Percentiles rank a stretch among this genome's conserved stretches.
These are phyloP conservation scores for Mizuhopecten yessoensis DNA, from an alignment of 1,140 invertebrate species.

Conservation along the genomic window DNA sequence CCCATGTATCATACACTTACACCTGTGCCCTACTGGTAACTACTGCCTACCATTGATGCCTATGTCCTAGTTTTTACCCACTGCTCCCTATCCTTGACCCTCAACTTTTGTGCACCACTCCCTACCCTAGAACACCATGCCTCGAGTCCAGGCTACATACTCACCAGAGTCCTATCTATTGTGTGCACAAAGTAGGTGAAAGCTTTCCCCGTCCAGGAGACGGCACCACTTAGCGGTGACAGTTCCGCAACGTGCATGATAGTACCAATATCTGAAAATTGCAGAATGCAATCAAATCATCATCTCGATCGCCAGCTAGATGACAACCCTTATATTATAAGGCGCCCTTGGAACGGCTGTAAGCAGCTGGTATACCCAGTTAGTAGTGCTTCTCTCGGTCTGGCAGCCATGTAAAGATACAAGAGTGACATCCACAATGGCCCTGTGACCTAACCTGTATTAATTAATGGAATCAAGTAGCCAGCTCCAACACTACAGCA, in stretches of 20 bases:
- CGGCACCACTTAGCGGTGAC: constrained; percentile 95
- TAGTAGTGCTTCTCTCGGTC: neutral
- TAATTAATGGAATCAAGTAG: neutral
- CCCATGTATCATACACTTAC: neutral
- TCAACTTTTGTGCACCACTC: neutral
- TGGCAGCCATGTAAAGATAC: constrained; percentile 35
- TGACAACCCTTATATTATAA: neutral
- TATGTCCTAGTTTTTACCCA: neutral
- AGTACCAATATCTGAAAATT: constrained; percentile 94
- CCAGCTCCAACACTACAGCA: neutral
- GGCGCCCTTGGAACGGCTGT: too few relatives aligned
- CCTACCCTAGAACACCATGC: neutral
- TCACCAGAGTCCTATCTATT: constrained; percentile 88
- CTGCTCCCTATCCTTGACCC: neutral
- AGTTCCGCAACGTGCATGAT: constrained; percentile 99
- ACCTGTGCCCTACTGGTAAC: neutral
- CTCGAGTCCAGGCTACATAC: constrained; percentile 58
- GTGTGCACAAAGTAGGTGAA: constrained; percentile 99
- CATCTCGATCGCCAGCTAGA: neutral
- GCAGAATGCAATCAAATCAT: constrained; percentile 52
- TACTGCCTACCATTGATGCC: neutral
- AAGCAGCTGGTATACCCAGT: neutral
- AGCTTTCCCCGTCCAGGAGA: constrained; percentile 99
- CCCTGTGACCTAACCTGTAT: neutral
- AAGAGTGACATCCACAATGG: neutral